Conservation (phyloP, 2,797 vertebrate genomes). For the Esox lucius region DNA sequence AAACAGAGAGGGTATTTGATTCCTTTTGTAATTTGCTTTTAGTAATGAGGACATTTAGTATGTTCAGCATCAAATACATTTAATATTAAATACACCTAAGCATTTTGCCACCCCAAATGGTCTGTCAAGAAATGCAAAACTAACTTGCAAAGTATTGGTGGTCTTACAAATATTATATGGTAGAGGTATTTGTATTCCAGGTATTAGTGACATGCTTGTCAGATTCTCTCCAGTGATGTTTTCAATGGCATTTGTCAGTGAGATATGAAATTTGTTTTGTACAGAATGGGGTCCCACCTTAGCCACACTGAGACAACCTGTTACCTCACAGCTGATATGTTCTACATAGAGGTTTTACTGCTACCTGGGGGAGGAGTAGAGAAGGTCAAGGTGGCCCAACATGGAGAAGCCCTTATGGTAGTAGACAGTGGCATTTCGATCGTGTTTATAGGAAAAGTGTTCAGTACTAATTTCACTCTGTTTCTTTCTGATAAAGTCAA, state of each 20-base stretch:
- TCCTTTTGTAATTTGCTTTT: background rate
- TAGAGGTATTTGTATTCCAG: too few relatives aligned
- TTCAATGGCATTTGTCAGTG: background rate
- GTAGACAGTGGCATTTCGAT: constrained; percentile 15
- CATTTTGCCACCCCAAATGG: too few relatives aligned
- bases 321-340: constrained; percentile 84
- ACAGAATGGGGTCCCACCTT: constrained; percentile 78
- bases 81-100: background rate
- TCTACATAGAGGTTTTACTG: constrained; percentile 85
- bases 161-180: too few relatives aligned
- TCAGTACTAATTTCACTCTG: background rate
- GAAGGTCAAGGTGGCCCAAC: constrained; percentile 80
- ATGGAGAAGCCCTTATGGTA: constrained; percentile 79
- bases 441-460: background rate
- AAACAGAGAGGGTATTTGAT: constrained; percentile 76
- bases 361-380: constrained; percentile 70
- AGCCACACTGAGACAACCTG: constrained; percentile 76
- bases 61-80: too few relatives aligned
- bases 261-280: constrained; percentile 1
- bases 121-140: too few relatives aligned
- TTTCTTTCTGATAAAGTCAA: constrained; percentile 66
- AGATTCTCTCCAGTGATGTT: background rate
- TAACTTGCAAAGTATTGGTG: too few relatives aligned
- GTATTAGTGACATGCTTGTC: too few relatives aligned
- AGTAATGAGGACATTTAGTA: background rate